phyloP scores from a whole-genome alignment of 2,888 invertebrate species.

The Clunio marinus region DNA sequence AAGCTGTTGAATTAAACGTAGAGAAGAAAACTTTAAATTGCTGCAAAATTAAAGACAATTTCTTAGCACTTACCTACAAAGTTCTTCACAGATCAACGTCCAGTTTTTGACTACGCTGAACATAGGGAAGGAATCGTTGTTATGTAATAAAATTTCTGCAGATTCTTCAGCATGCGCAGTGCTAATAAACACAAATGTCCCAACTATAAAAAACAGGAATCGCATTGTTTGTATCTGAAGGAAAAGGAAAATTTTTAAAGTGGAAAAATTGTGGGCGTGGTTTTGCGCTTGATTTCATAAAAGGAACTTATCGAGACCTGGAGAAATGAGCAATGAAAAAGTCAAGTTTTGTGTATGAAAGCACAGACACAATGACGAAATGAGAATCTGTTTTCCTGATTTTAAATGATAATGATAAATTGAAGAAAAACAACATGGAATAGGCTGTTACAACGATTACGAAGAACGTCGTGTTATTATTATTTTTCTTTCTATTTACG shows the following conservation, averaged over 20 bases:
- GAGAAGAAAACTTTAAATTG: neutral
- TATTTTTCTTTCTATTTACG: no score
- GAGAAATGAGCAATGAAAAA: neutral
- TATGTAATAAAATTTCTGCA: conserved; percentile 27
- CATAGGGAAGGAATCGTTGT: neutral
- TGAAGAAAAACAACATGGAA: no score
- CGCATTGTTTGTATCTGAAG: conserved; percentile 22
- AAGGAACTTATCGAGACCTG: neutral
- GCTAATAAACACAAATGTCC: neutral
- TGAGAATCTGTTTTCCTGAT: neutral
- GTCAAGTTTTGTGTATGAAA: no score
- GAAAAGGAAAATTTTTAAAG: neutral
- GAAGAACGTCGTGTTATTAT: no score
- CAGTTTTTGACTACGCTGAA: conserved; percentile 51
- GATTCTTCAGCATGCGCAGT: conserved; percentile 34
- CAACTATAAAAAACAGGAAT: neutral
- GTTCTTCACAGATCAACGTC: conserved; percentile 52
- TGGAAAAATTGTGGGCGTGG: conserved; percentile 26
- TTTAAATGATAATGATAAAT: no score
- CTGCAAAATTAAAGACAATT: neutral
- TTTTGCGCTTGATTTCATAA: neutral
- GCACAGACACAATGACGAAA: neutral
- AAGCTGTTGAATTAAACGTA: conserved; percentile 6
- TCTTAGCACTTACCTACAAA: conserved; percentile 52
- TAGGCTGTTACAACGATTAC: no score